Percentiles rank a stretch among this genome's conserved stretches.
Evolutionary conservation across 2,113 vertebrate genomes (phyloP).

Genomic region (Catharus minimus): DNA sequence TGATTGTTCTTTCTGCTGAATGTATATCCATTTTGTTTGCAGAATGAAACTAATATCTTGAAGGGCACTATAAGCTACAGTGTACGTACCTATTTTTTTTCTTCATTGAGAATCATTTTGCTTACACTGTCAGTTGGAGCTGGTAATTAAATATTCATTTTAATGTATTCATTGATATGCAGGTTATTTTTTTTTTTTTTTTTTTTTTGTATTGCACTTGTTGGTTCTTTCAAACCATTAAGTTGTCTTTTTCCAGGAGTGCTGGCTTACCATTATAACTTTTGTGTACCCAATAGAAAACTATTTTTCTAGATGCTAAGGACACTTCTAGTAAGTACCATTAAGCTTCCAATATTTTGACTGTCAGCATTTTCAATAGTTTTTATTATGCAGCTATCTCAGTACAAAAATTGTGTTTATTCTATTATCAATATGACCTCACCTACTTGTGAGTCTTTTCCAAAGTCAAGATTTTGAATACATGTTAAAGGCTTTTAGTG

Average conservation of each 20-base stretch:
- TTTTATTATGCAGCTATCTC: background rate
- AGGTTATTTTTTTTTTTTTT: background rate
- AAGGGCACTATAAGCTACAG: background rate
- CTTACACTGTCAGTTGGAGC: background rate
- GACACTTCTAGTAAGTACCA: background rate
- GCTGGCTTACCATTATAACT: background rate
- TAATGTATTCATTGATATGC: background rate
- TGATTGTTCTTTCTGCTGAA: background rate
- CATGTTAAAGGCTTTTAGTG: background rate
- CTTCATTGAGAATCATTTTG: background rate
- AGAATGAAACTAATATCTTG: background rate
- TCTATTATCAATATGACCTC: background rate
- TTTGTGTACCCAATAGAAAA: background rate
- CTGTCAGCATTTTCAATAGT: background rate
- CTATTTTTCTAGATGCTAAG: background rate
- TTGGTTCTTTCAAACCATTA: background rate
- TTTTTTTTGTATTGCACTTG: fast-evolving
- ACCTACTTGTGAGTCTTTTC: background rate
- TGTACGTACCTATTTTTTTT: background rate
- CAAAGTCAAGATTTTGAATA: background rate
- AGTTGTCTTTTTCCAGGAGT: background rate
- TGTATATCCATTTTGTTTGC: background rate
- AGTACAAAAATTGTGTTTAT: background rate
- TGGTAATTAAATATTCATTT: background rate
- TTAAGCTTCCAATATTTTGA: background rate